These are phyloP conservation scores for Lasioglossum leucozonium DNA, from an alignment of 2,888 invertebrate genomes.

Conservation along the genomic window DNA sequence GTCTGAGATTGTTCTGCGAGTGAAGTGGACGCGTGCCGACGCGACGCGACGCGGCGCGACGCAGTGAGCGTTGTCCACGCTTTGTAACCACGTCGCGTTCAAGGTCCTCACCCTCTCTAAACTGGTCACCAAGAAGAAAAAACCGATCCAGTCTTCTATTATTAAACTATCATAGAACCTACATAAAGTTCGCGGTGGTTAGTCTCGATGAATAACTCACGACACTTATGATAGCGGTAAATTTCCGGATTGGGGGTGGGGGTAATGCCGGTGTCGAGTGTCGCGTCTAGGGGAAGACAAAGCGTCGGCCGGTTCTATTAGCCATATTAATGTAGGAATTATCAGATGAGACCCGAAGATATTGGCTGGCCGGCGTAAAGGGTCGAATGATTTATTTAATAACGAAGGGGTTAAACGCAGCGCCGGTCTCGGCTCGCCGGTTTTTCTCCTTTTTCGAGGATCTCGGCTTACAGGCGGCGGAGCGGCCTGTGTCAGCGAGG, in stretches of 20 bases:
- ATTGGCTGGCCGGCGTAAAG: constrained; percentile 53
- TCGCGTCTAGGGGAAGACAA: constrained; percentile 48
- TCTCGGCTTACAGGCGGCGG: constrained; percentile 64
- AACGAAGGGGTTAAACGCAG: constrained; percentile 67
- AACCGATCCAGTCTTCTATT: constrained; percentile 25
- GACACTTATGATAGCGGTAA: background rate
- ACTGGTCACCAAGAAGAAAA: constrained; percentile 25
- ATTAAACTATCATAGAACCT: constrained; percentile 21
- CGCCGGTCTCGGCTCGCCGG: background rate
- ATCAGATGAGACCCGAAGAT: constrained; percentile 66
- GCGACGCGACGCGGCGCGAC: background rate
- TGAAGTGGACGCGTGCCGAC: constrained; percentile 49
- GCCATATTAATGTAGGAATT: constrained; percentile 71
- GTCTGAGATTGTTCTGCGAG: constrained; percentile 56
- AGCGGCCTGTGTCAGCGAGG: constrained; percentile 67
- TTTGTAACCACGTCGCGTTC: constrained; percentile 50
- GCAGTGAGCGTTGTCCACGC: constrained; percentile 34
- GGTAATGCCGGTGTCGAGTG: constrained; percentile 52
- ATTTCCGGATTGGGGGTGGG: constrained; percentile 2
- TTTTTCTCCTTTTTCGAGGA: constrained; percentile 55
- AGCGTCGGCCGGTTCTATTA: constrained; percentile 58
- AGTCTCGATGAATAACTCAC: constrained; percentile 27
- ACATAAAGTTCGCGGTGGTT: background rate
- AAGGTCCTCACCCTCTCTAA: constrained; percentile 53
- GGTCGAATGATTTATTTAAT: constrained; percentile 72